Evolutionary conservation across 2,888 invertebrate species (phyloP), one percentile per base, ranked within the genome.

Genomic region (Chymomyza fuscimana): DNA sequence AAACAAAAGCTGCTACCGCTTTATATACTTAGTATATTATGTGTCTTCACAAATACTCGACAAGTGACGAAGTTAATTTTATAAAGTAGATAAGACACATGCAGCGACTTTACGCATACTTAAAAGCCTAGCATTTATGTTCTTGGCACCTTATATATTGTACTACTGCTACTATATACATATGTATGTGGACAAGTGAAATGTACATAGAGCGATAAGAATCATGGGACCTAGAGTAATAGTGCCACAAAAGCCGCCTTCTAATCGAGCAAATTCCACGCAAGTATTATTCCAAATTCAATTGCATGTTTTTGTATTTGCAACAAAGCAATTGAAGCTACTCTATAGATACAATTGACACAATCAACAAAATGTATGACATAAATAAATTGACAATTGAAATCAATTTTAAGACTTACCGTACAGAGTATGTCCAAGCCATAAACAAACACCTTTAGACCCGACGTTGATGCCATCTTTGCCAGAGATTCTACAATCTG

Each of bases 391-490:
- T 64, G 64, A 3, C 52, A 70, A 52, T 68, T 70, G 52, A 50
- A n/a, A 46, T 12, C 40, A 46, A 46, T 46, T 46, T 46, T 46
- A 12, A 46, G 61, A 86, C 90, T 90, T 79, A 90, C 90, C 69
- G 82, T 70, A 67, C 89, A 89, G 12, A 90, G 19, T 71, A 89
- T 67, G 69, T 90, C 82, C 52, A 90, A 77, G 54, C 76, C 70
- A 73, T 85, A 86, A 54, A 84, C 80, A 63, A 84, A 79, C 52
- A 79, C 78, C 70, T 90, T 90, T 36, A 85, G 68, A 36, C 79
- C 69, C 69, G 89, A 80, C 40, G 89, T 89, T 19, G 89, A 84
- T 29, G 88, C 70, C 90, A 90, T 90, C 58, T 65, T 70, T 19
- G 19, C 19, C 19, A 25, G 25, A 25, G 25, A 25, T 25, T 25